Evolutionary conservation across 64 coral and sea anemone genomes (phyloP).

Genomic region (Pachyseris speciosa): DNA sequence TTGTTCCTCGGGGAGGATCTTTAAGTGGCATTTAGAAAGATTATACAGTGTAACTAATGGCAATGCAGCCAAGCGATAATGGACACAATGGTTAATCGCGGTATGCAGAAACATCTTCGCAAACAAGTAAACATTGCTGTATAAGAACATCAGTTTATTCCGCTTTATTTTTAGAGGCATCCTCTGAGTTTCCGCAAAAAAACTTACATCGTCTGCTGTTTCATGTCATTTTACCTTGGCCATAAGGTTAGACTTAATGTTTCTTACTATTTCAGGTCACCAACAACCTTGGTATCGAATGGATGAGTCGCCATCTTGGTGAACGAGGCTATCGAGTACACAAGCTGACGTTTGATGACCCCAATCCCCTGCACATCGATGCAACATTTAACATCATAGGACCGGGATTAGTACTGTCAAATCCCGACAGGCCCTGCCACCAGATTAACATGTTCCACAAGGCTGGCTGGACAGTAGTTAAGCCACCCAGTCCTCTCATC

Average conservation of each 20-base stretch:
- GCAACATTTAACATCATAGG: slow-evolving; percentile 96
- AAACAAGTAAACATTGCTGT: too few species aligned
- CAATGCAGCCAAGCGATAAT: too few species aligned
- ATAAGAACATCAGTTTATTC: too few species aligned
- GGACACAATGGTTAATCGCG: too few species aligned
- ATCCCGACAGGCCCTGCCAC: slow-evolving; percentile 91
- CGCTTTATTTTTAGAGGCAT: too few species aligned
- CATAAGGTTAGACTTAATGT: too few species aligned
- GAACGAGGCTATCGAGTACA: slow-evolving; percentile 71
- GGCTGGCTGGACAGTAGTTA: slow-evolving; percentile 82
- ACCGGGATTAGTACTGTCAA: slow-evolving; percentile 87
- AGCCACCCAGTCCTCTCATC: slow-evolving; percentile 79
- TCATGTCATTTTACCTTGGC: too few species aligned
- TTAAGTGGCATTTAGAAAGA: too few species aligned
- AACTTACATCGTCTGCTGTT: too few species aligned
- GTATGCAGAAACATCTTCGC: too few species aligned
- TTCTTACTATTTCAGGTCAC: slow-evolving; percentile 70
- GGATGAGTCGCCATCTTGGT: slow-evolving; percentile 87
- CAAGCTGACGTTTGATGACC: slow-evolving; percentile 80
- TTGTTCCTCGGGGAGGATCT: background rate
- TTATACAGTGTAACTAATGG: too few species aligned
- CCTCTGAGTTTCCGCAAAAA: too few species aligned
- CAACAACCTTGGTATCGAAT: slow-evolving; percentile 91
- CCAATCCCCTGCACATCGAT: slow-evolving; percentile 96
- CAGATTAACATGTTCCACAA: slow-evolving; percentile 97